Evolutionary conservation across 2,888 invertebrate genomes (phyloP).

Genomic region (Meghimatium bilineatum): DNA sequence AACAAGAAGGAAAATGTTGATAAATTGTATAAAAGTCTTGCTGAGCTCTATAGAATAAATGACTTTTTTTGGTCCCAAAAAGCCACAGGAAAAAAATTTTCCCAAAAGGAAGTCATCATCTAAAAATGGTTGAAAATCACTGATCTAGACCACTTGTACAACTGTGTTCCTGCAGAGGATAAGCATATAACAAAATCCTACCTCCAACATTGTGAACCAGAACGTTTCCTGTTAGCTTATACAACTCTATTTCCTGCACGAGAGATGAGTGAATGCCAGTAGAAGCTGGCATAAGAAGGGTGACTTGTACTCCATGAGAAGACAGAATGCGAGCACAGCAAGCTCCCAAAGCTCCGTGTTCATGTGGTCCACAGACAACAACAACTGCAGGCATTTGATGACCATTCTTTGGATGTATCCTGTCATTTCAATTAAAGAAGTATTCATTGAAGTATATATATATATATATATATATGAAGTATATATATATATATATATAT

Average conservation of each 20-base stretch:
- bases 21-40: no score
- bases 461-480: no score
- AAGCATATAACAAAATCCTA: neutral
- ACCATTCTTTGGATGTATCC: conserved; percentile 84
- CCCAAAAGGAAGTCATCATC: no score
- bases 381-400: conserved; percentile 92
- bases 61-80: no score
- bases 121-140: no score
- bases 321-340: conserved; percentile 86
- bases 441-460: neutral
- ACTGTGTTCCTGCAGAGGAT: neutral
- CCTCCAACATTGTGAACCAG: conserved; percentile 40
- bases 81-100: no score
- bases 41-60: no score
- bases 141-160: no score
- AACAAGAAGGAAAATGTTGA: no score
- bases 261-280: conserved; percentile 17
- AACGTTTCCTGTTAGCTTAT: conserved; percentile 24
- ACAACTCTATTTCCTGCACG: conserved; percentile 39
- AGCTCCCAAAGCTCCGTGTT: conserved; percentile 83
- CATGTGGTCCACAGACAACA: conserved; percentile 85
- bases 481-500: no score
- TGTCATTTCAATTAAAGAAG: neutral
- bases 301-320: conserved; percentile 85
- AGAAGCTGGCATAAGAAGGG: conserved; percentile 80